Conservation (phyloP, 2,888 invertebrate species). For the Heliconius ethilla region DNA sequence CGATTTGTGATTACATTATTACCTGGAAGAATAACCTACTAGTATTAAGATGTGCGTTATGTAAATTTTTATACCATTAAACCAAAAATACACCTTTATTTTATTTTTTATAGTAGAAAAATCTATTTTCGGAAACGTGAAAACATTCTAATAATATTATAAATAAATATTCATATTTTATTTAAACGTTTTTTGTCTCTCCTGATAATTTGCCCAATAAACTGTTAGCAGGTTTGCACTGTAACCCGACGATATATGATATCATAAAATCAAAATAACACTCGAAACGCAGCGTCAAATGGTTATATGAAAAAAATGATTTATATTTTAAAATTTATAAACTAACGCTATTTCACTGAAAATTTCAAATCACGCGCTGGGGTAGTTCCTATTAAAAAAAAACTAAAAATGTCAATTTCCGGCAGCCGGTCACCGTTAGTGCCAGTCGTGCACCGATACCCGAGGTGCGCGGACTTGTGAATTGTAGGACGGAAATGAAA, state of each 20-base stretch:
- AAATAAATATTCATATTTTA: too few species aligned
- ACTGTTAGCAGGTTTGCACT: too few species aligned
- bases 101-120: too few species aligned
- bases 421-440: constrained; percentile 24
- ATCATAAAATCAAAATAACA: too few species aligned
- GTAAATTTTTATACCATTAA: too few species aligned
- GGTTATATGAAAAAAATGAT: neutral
- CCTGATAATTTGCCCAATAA: too few species aligned
- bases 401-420: constrained; percentile 39
- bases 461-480: constrained; percentile 41
- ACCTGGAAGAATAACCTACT: neutral
- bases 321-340: neutral
- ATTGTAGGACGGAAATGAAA: constrained; percentile 41
- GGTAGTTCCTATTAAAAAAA: constrained; percentile 26
- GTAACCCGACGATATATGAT: too few species aligned
- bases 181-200: too few species aligned
- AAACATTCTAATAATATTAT: too few species aligned
- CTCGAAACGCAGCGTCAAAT: too few species aligned
- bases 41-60: neutral
- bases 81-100: too few species aligned
- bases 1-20: neutral
- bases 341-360: neutral
- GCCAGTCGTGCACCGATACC: constrained; percentile 41
- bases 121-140: too few species aligned
- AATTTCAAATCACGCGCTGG: neutral